Conservation (phyloP, 1,140 invertebrate genomes). For the Panonychus citri region DNA sequence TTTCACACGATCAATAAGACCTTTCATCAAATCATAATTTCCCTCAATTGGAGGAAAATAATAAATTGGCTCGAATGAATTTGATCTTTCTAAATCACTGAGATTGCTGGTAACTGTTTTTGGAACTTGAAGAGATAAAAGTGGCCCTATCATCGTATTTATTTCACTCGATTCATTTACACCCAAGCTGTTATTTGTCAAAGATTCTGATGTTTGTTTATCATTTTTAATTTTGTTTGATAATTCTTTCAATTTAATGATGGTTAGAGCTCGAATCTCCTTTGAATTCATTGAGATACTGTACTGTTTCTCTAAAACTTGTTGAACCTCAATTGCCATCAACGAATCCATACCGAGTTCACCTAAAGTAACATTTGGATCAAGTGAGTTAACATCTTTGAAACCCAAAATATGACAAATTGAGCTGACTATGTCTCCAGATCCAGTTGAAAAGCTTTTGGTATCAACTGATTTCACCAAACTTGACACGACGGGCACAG, state of each 20-base stretch:
- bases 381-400: conserved; percentile 58
- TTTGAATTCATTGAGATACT: conserved; percentile 3
- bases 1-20: conserved; percentile 31
- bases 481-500: background rate
- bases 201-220: background rate
- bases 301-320: conserved; percentile 10
- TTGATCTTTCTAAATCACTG: background rate
- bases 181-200: background rate
- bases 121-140: background rate
- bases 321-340: conserved; percentile 87
- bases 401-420: conserved; percentile 26
- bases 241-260: background rate
- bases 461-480: conserved; percentile 27
- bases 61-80: background rate
- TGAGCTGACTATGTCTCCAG: conserved; percentile 20
- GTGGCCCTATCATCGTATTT: background rate
- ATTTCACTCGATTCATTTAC: background rate
- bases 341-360: conserved; percentile 89
- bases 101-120: background rate
- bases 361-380: conserved; percentile 45
- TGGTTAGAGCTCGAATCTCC: conserved; percentile 10
- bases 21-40: conserved; percentile 28
- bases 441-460: conserved; percentile 29
- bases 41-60: conserved; percentile 11
- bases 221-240: conserved; percentile 9